Evolutionary conservation across 1,140 invertebrate genomes (phyloP).

Genomic region (Megalopta genalis): DNA sequence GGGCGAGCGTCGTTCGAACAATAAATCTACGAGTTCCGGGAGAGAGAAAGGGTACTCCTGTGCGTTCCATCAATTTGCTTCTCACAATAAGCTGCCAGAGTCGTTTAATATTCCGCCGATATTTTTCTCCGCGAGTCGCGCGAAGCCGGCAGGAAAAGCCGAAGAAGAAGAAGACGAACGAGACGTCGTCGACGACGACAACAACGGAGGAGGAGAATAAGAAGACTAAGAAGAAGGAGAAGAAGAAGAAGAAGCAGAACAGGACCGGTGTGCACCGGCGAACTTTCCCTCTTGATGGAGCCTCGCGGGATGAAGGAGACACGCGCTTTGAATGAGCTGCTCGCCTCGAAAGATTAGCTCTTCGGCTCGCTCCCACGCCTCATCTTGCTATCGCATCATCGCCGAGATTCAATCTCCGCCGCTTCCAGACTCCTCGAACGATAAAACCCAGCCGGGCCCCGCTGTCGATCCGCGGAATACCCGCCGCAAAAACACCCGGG

Average conservation of each 20-base stretch:
- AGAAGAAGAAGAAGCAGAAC: neutral
- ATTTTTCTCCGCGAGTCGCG: slow-evolving; percentile 36
- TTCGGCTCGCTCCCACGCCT: slow-evolving; percentile 71
- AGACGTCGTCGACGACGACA: neutral
- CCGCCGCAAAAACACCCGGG: slow-evolving; percentile 46
- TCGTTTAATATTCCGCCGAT: slow-evolving; percentile 48
- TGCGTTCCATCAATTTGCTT: slow-evolving; percentile 25
- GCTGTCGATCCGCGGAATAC: slow-evolving; percentile 42
- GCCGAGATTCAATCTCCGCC: slow-evolving; percentile 67
- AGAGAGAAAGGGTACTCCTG: slow-evolving; percentile 13
- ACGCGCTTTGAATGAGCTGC: slow-evolving; percentile 60
- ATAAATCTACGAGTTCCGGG: neutral
- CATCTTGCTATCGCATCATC: slow-evolving; percentile 68
- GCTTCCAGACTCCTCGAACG: slow-evolving; percentile 48
- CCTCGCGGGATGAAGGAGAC: slow-evolving; percentile 43
- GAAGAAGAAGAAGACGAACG: neutral
- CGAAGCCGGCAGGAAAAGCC: slow-evolving; percentile 13
- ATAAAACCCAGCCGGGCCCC: slow-evolving; percentile 51
- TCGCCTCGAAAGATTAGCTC: slow-evolving; percentile 59
- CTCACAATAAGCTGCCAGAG: slow-evolving; percentile 32
- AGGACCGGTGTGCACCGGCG: slow-evolving; percentile 5
- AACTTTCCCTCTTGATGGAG: slow-evolving; percentile 63
- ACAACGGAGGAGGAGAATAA: too few species aligned
- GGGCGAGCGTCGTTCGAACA: neutral
- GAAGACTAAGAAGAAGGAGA: neutral